Conservation (phyloP, 2,888 invertebrate species). For the Lycia hirtaria region DNA sequence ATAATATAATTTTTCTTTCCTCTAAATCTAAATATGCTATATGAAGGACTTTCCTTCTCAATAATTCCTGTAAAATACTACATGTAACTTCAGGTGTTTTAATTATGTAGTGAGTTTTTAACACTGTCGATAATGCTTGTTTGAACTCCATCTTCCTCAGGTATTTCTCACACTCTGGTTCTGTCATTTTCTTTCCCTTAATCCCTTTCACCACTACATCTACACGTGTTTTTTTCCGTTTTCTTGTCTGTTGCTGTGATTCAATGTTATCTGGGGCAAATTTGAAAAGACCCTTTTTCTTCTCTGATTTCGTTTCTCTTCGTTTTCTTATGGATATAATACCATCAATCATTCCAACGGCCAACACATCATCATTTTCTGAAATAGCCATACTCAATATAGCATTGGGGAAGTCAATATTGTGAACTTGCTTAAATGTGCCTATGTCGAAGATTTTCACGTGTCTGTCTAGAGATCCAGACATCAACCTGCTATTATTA, state of each 20-base stretch:
- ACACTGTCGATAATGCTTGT: conserved; percentile 90
- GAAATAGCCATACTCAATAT: conserved; percentile 93
- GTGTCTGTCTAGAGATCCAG: conserved; percentile 96
- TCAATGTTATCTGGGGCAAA: conserved; percentile 74
- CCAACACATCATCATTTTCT: conserved; percentile 92
- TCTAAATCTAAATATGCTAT: conserved; percentile 91
- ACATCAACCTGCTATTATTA: conserved; percentile 92
- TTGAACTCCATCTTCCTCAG: conserved; percentile 93
- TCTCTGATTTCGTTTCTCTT: conserved; percentile 86
- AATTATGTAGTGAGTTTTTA: conserved; percentile 85
- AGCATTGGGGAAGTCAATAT: conserved; percentile 95
- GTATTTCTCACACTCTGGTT: conserved; percentile 87
- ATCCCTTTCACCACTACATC: conserved; percentile 54
- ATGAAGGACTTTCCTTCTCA: conserved; percentile 91
- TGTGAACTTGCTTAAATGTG: conserved; percentile 94
- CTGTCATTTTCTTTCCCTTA: conserved; percentile 46
- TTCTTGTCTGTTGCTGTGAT: conserved; percentile 48
- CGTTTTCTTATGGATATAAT: conserved; percentile 93
- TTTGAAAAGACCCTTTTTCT: conserved; percentile 72
- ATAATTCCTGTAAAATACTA: conserved; percentile 93
- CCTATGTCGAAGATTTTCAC: conserved; percentile 96
- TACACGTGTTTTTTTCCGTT: conserved; percentile 5
- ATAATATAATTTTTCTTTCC: conserved; percentile 86
- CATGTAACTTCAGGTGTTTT: conserved; percentile 92
- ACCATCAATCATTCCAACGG: conserved; percentile 97